Evolutionary conservation across 1,140 invertebrate genomes (phyloP), one percentile per base, ranked within the genome.

Genomic region (Drosophila fuyamai): DNA sequence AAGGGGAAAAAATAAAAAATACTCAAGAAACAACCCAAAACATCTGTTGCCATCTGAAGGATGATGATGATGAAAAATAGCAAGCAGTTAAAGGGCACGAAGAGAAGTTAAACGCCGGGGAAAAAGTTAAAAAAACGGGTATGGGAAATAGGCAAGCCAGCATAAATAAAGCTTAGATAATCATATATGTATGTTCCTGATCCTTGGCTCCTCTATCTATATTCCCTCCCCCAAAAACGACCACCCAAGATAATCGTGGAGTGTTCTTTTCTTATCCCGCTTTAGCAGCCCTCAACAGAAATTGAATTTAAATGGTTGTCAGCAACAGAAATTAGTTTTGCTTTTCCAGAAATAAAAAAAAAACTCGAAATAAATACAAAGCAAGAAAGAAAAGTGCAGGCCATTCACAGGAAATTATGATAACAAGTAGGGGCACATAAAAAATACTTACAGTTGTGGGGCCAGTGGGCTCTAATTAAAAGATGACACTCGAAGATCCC

Each of bases 301-400:
- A 83, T 83, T 83, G 80, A 83, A 83, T 83, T 83, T 83, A 83
- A 83, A 83, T 83, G 80, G 75, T 76, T 83, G 80, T 83, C 80
- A 83, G 80, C 80, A 83, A 71, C 80, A 83, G 80, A 83, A 83
- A 83, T 83, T 83, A 83, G 80, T 79, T 83, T 83, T 83, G 79
- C 79, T 76, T 81, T 56, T 32, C 16, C 27, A 44, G 44, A 50
- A 48, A 50, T n/a, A 71, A 32, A 16, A 29, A 38, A 63, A 43
- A 48, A 48, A 46, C 12, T 50, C 13, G 36, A 35, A 46, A 56
- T 59, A 74, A 43, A 62, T 41, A 62, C 46, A 60, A 32, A 70
- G 35, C 48, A 12, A 41, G 57, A 65, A 53, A 41, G 38, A 67
- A 76, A 72, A 71, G 36, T 72, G 48, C 61, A 58, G 54, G 63